These are phyloP conservation scores for Porites lobata DNA, from an alignment of 92 coral and sea anemone genomes.

Conservation along the genomic window DNA sequence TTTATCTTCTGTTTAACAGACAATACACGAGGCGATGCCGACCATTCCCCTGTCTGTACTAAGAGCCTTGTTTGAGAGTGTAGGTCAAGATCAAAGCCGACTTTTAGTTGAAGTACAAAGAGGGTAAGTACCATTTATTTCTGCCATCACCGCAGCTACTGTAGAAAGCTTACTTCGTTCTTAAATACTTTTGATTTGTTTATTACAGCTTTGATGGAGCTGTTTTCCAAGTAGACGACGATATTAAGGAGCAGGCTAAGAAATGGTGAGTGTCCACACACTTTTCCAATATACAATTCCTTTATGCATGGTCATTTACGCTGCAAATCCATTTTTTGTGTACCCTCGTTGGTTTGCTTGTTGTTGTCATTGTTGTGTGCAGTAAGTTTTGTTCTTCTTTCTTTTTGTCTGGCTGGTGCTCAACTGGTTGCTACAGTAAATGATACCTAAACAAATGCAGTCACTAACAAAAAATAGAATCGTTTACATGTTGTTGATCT, in stretches of 20 bases:
- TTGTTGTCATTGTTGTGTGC: too few species aligned
- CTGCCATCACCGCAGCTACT: background rate
- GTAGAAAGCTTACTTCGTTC: background rate
- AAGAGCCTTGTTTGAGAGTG: slow-evolving; percentile 87
- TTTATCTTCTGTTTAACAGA: slow-evolving; percentile 47
- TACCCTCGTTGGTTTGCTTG: too few species aligned
- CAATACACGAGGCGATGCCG: slow-evolving; percentile 89
- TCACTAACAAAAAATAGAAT: too few species aligned
- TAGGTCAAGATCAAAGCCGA: slow-evolving; percentile 84
- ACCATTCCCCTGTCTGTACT: slow-evolving; percentile 76
- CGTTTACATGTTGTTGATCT: too few species aligned
- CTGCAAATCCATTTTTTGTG: too few species aligned
- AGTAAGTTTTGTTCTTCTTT: too few species aligned
- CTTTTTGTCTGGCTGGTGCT: too few species aligned
- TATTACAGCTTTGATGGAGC: slow-evolving; percentile 79
- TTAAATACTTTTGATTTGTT: background rate
- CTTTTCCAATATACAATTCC: too few species aligned
- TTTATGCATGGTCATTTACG: too few species aligned
- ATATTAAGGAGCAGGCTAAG: slow-evolving; percentile 81
- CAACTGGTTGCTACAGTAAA: too few species aligned
- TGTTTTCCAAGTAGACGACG: slow-evolving; percentile 74
- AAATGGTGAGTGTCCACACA: slow-evolving; percentile 63
- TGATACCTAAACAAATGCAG: too few species aligned
- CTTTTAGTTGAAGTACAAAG: slow-evolving; percentile 93
- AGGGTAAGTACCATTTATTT: slow-evolving; percentile 59